Evolutionary conservation across 2,113 vertebrate species (phyloP).

Genomic region (Nothocercus julius): DNA sequence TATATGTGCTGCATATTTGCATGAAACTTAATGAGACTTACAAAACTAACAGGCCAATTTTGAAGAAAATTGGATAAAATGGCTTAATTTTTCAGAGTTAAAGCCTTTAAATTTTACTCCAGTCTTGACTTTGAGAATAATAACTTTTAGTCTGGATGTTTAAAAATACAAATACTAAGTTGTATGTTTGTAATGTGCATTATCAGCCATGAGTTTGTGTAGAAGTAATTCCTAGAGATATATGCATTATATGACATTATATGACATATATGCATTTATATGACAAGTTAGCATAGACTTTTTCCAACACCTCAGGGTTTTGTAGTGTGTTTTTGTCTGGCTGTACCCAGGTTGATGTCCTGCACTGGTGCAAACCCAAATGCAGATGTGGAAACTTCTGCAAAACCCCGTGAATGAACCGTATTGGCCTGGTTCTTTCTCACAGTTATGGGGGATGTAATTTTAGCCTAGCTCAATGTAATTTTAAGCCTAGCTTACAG

Average conservation of each 20-base stretch:
- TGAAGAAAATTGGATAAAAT: conserved; percentile 24
- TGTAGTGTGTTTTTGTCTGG: background rate
- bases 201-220: background rate
- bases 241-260: background rate
- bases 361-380: background rate
- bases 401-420: background rate
- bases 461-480: background rate
- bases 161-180: background rate
- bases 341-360: background rate
- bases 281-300: background rate
- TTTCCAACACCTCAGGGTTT: background rate
- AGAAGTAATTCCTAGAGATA: background rate
- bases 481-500: background rate
- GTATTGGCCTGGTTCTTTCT: background rate
- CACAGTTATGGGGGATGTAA: background rate
- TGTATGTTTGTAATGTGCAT: background rate
- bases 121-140: background rate
- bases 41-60: conserved; percentile 2
- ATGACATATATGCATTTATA: too few species aligned
- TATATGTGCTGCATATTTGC: background rate
- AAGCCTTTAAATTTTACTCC: conserved; percentile 19
- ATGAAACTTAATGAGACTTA: background rate
- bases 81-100: background rate
- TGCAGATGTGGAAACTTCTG: background rate
- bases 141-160: background rate